Base-by-base conservation (phyloP, 2,113 vertebrate genomes). In the Ceyx margarethae region DNA sequence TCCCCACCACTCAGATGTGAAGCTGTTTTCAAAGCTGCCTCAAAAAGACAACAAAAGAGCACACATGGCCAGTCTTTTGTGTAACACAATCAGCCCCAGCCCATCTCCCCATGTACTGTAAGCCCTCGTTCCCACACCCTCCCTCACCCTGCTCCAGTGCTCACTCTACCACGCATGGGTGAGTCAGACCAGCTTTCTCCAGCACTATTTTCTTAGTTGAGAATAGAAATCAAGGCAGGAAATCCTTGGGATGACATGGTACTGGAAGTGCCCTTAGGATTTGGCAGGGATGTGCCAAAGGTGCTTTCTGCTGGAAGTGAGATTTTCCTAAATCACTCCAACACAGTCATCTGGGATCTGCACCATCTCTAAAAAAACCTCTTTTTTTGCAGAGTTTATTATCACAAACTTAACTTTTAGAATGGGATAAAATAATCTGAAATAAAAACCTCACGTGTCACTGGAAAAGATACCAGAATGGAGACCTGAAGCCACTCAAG, bases 21-120 rank as follows among this genome's bases (percentile, higher is more conserved):
- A 51, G 58, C 54, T 43, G 80, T 46, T 74, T 74, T 64, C 89
- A 89, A 54, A 96, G 64, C 71, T 35, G 37, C 60, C 75, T 60
- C 26, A 8, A 46, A 93, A 94, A 87, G 50, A 73, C 79, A 91
- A 87, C 58, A 89, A 56, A 79, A 29, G 66, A 29, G 18, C 37
- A 37, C 2, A 72, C 51, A 18, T 83, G 94, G 56, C 65, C 3
- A 5, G 7, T 19, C 67, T 46, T 31, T 69, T 57, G 86, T 43
- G 40, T 40, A 85, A 76, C 58, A 31, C 9, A 6, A 53, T 40
- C 17, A 1, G 74, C 69, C 81, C 10, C 45, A 25, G 9, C 45
- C 16, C 0, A 18, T 37, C 66, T 65, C 64, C 53, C 78, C 43
- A 9, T 2, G 1, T 6, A 17, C 26, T 7, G 18, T 0, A 71